Conservation (phyloP, 2,113 vertebrate species). For the Phyllostomus hastatus region DNA sequence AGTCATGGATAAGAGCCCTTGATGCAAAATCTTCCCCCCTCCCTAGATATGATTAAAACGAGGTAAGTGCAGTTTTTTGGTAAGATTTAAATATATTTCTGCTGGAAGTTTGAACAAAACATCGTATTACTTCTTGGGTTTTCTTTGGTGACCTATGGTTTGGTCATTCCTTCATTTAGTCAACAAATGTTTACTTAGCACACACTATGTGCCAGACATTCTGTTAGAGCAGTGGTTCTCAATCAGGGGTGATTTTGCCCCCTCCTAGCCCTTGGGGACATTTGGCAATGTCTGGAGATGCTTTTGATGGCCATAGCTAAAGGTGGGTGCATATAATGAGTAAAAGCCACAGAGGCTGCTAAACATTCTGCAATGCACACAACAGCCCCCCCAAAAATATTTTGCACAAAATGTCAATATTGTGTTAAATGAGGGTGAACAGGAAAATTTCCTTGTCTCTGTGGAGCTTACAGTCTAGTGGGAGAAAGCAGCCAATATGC, state of each 20-base stretch:
- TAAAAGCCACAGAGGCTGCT: not conserved
- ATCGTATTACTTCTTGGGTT: not conserved
- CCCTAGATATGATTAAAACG: slow-evolving; percentile 23
- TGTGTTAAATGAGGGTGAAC: not conserved
- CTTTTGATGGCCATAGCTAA: not conserved
- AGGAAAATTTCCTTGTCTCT: not conserved
- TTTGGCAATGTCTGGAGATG: too few relatives aligned
- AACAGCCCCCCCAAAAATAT: not conserved
- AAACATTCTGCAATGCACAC: not conserved
- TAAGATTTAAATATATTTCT: slow-evolving; percentile 7
- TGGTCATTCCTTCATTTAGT: slow-evolving; percentile 7
- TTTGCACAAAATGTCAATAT: not conserved
- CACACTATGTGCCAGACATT: not conserved
- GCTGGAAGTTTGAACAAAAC: not conserved
- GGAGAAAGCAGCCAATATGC: not conserved
- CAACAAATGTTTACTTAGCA: not conserved
- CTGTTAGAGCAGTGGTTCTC: not conserved
- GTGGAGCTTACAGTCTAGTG: not conserved
- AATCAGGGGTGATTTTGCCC: too few relatives aligned
- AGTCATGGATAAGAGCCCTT: not conserved
- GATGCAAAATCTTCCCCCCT: not conserved
- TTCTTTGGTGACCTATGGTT: not conserved
- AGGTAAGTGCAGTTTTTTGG: not conserved
- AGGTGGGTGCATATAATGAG: not conserved
- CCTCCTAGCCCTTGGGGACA: too few relatives aligned